Percentiles rank a stretch among this genome's conserved stretches.
Evolutionary conservation across 2,888 invertebrate genomes (phyloP).

Genomic region (Nymphalis urticae): DNA sequence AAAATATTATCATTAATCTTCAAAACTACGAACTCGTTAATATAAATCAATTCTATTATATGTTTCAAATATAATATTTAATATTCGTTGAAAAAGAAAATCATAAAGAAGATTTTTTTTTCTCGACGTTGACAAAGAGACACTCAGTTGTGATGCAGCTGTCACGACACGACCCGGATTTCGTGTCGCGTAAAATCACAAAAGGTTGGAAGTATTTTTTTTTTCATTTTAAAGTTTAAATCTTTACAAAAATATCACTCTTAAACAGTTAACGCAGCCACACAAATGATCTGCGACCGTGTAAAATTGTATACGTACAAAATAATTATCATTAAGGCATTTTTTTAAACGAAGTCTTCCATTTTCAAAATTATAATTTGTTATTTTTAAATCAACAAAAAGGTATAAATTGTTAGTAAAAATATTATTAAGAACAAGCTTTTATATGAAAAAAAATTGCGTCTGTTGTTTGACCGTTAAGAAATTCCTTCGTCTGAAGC

Average conservation of each 20-base stretch:
- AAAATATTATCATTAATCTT: too few species aligned
- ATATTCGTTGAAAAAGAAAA: slow-evolving; percentile 11
- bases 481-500: too few species aligned
- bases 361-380: too few species aligned
- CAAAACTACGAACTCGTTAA: too few species aligned
- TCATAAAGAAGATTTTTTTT: slow-evolving; percentile 32
- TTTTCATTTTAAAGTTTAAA: slow-evolving; percentile 30
- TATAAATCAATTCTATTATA: neutral
- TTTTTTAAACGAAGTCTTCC: too few species aligned
- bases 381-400: too few species aligned
- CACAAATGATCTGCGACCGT: neutral
- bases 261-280: neutral
- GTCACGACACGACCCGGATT: slow-evolving; percentile 34
- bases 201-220: slow-evolving; percentile 25
- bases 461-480: too few species aligned
- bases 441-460: too few species aligned
- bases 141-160: slow-evolving; percentile 37
- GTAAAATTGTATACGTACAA: neutral
- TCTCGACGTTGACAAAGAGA: slow-evolving; percentile 41
- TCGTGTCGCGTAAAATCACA: slow-evolving; percentile 27
- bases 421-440: too few species aligned
- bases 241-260: slow-evolving; percentile 12
- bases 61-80: neutral
- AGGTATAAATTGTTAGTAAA: too few species aligned
- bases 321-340: neutral